phyloP scores from a whole-genome alignment of 1,140 invertebrate genomes.

The Oryctes rhinoceros region DNA sequence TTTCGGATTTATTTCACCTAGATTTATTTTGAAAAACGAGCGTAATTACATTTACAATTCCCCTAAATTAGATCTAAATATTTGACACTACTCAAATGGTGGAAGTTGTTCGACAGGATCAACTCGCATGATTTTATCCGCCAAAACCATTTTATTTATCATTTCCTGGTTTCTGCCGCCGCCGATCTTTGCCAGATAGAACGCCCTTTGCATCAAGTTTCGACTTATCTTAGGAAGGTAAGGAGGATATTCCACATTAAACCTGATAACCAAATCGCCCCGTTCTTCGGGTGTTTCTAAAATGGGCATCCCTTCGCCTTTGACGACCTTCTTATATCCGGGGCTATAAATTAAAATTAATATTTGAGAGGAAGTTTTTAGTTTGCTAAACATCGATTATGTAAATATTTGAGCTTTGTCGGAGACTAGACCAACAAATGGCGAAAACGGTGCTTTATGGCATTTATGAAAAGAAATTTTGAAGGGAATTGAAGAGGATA shows the following conservation, averaged over 20 bases:
- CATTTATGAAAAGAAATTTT: too few relatives aligned
- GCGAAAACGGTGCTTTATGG: too few relatives aligned
- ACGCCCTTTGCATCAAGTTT: constrained; percentile 62
- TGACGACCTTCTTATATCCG: constrained; percentile 65
- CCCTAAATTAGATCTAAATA: too few relatives aligned
- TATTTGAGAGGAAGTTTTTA: not conserved
- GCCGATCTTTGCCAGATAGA: constrained; percentile 56
- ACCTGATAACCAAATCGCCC: constrained; percentile 66
- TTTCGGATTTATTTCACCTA: too few relatives aligned
- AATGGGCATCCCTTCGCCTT: constrained; percentile 67
- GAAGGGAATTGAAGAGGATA: too few relatives aligned
- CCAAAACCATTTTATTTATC: constrained; percentile 62
- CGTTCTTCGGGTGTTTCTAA: constrained; percentile 61
- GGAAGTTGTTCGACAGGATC: constrained; percentile 58
- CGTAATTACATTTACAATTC: too few relatives aligned
- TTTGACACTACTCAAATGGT: constrained; percentile 42
- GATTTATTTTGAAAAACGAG: too few relatives aligned
- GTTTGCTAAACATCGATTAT: too few relatives aligned
- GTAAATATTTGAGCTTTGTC: too few relatives aligned
- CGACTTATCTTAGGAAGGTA: constrained; percentile 64
- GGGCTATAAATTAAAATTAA: constrained; percentile 59
- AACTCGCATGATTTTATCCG: constrained; percentile 61
- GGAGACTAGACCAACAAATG: too few relatives aligned
- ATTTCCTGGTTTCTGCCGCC: constrained; percentile 56
- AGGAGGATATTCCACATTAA: constrained; percentile 66